Conservation (phyloP, 2,888 invertebrate species). For the Drosophila cyrtoloma region DNA sequence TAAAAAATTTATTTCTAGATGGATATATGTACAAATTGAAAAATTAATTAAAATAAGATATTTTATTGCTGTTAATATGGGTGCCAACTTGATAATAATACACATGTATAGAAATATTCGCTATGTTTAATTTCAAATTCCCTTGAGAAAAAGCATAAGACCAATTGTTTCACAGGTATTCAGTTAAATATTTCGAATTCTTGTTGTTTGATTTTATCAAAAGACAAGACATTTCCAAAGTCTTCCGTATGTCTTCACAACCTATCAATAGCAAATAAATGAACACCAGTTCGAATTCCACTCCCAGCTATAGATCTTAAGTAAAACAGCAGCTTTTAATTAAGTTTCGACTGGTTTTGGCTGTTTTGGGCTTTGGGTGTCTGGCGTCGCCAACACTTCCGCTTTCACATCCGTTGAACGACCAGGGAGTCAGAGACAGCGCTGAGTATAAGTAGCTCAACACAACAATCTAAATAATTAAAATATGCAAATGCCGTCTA, state of each 20-base stretch:
- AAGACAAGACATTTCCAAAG: background rate
- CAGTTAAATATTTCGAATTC: background rate
- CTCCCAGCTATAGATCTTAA: background rate
- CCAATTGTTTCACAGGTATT: background rate
- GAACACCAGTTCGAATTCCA: constrained; percentile 4
- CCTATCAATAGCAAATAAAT: constrained; percentile 5
- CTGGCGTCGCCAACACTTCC: constrained; percentile 60
- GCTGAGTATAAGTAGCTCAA: constrained; percentile 68
- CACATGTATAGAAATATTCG: background rate
- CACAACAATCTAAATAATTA: constrained; percentile 83
- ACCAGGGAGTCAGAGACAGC: constrained; percentile 15
- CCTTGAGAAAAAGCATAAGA: background rate
- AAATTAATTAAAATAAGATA: too few species aligned
- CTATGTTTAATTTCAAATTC: background rate
- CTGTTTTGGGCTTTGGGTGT: constrained; percentile 39
- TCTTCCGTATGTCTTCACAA: background rate
- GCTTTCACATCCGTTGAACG: constrained; percentile 34
- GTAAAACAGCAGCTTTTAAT: constrained; percentile 70
- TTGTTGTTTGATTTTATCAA: background rate
- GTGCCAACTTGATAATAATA: background rate
- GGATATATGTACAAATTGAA: too few species aligned
- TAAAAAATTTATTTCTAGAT: too few species aligned
- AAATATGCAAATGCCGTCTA: constrained; percentile 84
- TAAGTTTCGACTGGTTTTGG: constrained; percentile 60
- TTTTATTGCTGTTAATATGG: too few species aligned